Evolutionary conservation across 1,140 invertebrate genomes (phyloP).

Genomic region (Maconellicoccus hirsutus): DNA sequence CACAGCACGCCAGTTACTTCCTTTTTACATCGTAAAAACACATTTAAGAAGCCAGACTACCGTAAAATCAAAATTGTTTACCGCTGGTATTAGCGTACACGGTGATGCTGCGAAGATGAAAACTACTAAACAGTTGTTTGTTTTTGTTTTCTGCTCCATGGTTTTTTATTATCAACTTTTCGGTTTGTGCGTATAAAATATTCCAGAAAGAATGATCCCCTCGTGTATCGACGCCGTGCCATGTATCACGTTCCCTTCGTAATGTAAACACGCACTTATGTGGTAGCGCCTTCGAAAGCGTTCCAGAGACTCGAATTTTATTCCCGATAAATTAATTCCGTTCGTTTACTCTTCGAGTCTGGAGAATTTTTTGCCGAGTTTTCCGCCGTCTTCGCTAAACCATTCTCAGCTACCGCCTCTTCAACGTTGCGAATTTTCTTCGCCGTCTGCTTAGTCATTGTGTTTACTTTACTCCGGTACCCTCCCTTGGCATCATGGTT

Average conservation of each 20-base stretch:
- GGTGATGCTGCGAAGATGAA: background rate
- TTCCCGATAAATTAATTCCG: background rate
- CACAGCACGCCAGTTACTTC: background rate
- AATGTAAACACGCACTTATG: no score
- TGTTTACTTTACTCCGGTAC: no score
- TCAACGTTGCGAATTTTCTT: no score
- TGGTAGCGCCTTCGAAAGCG: no score
- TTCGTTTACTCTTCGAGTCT: background rate
- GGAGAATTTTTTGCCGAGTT: no score
- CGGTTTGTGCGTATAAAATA: background rate
- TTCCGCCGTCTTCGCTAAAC: no score
- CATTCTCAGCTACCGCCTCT: no score
- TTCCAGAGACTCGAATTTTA: background rate
- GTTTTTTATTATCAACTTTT: background rate
- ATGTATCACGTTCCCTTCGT: background rate
- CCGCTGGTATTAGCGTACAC: background rate
- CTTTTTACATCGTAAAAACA: background rate
- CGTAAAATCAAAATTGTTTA: background rate
- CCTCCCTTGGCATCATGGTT: no score
- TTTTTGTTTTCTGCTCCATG: background rate
- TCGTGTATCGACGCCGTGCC: background rate
- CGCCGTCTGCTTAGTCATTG: no score
- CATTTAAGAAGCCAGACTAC: conserved; percentile 3
- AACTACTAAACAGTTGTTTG: background rate
- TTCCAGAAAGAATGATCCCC: background rate